Percentiles rank a stretch among this genome's conserved stretches.
These are phyloP conservation scores for Caracal caracal DNA, from an alignment of 2,113 vertebrate species.

Conservation along the genomic window DNA sequence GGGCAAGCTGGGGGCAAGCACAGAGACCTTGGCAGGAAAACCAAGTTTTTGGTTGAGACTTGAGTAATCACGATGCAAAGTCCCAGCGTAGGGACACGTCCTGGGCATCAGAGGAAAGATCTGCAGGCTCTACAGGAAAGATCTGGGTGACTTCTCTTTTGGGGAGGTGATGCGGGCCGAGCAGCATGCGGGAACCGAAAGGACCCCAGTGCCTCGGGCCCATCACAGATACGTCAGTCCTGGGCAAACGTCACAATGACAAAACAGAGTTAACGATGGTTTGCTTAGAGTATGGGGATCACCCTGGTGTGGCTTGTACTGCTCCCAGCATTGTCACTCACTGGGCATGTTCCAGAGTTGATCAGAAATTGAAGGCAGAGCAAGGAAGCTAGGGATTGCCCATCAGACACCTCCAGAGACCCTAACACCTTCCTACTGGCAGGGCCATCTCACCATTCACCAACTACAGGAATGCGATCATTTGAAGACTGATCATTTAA, in stretches of 20 bases:
- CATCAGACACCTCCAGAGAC: not conserved
- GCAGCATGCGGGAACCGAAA: not conserved
- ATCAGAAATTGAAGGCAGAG: not conserved
- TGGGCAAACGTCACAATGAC: not conserved
- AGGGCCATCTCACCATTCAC: rapidly evolving
- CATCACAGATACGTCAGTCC: not conserved
- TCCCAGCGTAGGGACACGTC: not conserved
- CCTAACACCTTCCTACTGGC: rapidly evolving
- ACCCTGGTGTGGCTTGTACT: rapidly evolving
- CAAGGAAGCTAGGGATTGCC: not conserved
- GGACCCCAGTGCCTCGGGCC: not conserved
- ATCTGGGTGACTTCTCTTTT: not conserved
- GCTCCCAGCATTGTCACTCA: not conserved
- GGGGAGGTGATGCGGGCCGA: not conserved
- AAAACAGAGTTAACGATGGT: not conserved
- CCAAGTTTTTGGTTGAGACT: not conserved
- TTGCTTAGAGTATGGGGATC: not conserved
- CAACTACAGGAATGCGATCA: not conserved
- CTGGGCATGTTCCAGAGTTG: not conserved
- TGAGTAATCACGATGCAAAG: not conserved
- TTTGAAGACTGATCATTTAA: too few relatives aligned
- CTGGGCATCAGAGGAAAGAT: not conserved
- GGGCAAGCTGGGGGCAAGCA: not conserved
- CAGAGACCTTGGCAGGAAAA: slow-evolving; percentile 5
- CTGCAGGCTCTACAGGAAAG: not conserved